Base-by-base conservation (phyloP, 2,113 vertebrate species). In the Dasyornis broadbenti region DNA sequence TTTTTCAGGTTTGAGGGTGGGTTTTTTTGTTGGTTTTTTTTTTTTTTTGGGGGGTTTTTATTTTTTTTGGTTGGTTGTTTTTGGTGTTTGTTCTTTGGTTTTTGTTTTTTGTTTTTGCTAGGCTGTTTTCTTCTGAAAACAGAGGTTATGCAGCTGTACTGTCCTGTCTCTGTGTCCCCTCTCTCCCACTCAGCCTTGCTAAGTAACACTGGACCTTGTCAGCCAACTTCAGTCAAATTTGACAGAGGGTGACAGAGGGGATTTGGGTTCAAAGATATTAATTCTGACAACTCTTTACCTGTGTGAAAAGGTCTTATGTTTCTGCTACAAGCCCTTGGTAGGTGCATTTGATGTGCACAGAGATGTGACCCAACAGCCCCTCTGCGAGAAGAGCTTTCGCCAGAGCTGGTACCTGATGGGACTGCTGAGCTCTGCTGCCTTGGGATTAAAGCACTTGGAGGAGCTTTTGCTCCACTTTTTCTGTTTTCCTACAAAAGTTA, bases 271-370 rank as follows among this genome's bases (percentile, higher is more conserved):
- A 37, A 60, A 80, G 17, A n/a, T 49, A 76, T 0, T 44, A 64
- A n/a, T 80, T 72, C 49, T 80, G 40, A 22, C 5, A 72, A 49
- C 6, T 26, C 33, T 60, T 72, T 70, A 6, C 31, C 15, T 20
- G 7, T 1, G 17, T 86, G 54, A 31, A 57, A 72, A 83, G 26
- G 3, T 49, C 10, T 88, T 9, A 47, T 44, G 2, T 68, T 85
- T 56, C 53, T 92, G 45, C 26, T 72, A 18, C 16, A 15, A 42
- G 50, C 53, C 37, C 4, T 47, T 28, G 39, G 21, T 35, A 56
- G 60, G 53, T 72, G 10, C 47, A 8, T 44, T 47, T 2, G 1
- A 39, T 1, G 0, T 53, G 15, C 30, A 14, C 26, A 42, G 31
- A 52, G 11, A 31, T 63, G 63, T 60, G 71, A 65, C 12, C 0